Evolutionary conservation across 1,140 invertebrate species (phyloP), one percentile per base, ranked within the genome.

Genomic region (Armadillidium nasatum): DNA sequence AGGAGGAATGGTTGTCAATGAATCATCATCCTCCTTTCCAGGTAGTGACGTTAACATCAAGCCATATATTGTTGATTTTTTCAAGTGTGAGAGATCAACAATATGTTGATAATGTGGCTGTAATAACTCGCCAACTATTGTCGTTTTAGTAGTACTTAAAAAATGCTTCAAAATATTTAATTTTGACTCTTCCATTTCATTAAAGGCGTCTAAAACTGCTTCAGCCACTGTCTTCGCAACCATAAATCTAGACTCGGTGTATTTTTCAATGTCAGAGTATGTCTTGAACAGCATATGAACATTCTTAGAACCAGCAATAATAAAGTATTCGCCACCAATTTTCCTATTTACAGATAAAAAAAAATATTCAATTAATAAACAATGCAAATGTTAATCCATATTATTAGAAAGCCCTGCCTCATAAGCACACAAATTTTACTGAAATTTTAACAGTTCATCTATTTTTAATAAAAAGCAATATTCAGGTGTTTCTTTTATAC

Each of bases 241-340:
- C 21, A 3, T 10, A 45, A 68, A 72, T 7, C 69, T 21, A 21
- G n/a, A n/a, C n/a, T 85, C 86, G 44, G 68, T 81, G 79, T 87
- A 87, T 73, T 77, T 79, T 15, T 82, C 76, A 76, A 87, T 84
- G 78, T 87, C 86, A 46, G 80, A 85, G 84, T 44, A 60, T 81
- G 82, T 84, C 72, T 82, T 83, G 60, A 86, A 84, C 43, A 87
- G 71, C 75, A 87, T 78, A 81, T 87, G 87, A 50, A 87, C 86
- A 83, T 87, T 87, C 80, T 87, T 87, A 4, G 86, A 87, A 7
- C 87, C 87, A 68, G 84, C 83, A 81, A 85, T 85, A 33, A 86
- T 79, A 10, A 84, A 80, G 74, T 81, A 82, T 68, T 85, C 73
- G 69, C 83, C 83, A 76, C 81, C 83, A 68, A 87, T 81, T 45